These are phyloP conservation scores for Camponotus floridanus DNA, from an alignment of 1,140 invertebrate genomes.

Conservation along the genomic window DNA sequence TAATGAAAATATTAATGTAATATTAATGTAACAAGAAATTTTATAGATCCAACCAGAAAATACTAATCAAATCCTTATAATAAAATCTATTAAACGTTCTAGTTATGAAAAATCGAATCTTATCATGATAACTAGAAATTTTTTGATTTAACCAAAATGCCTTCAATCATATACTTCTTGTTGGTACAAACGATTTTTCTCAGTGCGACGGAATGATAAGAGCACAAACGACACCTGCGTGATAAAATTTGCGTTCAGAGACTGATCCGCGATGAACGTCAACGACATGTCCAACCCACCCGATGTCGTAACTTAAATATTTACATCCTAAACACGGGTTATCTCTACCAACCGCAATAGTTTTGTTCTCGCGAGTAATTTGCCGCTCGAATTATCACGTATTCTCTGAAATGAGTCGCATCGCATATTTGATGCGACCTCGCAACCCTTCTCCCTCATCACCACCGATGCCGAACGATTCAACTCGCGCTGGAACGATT, in stretches of 20 bases:
- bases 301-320: constrained; percentile 15
- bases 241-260: background rate
- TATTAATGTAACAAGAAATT: too few species aligned
- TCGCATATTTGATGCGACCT: background rate
- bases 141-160: too few species aligned
- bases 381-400: constrained; percentile 25
- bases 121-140: too few species aligned
- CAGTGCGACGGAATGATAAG: background rate
- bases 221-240: background rate
- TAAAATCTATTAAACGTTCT: too few species aligned
- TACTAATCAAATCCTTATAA: too few species aligned
- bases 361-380: constrained; percentile 18
- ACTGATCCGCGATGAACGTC: constrained; percentile 2
- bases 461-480: background rate
- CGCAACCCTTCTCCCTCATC: background rate
- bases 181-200: too few species aligned
- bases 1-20: too few species aligned
- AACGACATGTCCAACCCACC: background rate
- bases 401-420: constrained; percentile 9
- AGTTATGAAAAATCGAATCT: too few species aligned
- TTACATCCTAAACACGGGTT: constrained; percentile 10
- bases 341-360: background rate
- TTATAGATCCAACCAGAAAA: too few species aligned
- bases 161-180: too few species aligned
- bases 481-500: constrained; percentile 4